phyloP scores from a whole-genome alignment of 2,888 invertebrate species.

The Cataglyphis altisquamis region DNA sequence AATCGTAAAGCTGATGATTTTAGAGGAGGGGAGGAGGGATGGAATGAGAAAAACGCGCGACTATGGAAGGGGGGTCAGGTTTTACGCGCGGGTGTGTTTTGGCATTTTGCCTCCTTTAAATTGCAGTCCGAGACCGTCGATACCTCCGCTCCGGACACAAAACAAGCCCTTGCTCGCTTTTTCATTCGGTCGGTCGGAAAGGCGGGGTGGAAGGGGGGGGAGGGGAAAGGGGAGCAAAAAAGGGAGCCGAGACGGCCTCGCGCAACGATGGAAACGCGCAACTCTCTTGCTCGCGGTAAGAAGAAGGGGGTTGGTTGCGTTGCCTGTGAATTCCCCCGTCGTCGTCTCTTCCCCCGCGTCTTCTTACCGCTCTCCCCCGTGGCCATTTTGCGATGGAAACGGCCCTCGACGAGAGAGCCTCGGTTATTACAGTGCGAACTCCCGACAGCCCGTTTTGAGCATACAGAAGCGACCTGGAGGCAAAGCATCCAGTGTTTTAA shows the following conservation, averaged over 20 bases:
- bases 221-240: conserved; percentile 33
- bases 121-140: conserved; percentile 65
- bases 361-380: conserved; percentile 54
- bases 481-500: not conserved
- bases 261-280: conserved; percentile 68
- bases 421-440: conserved; percentile 71
- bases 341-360: conserved; percentile 16
- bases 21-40: conserved; percentile 54
- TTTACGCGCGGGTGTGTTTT: conserved; percentile 63
- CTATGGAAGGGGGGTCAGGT: conserved; percentile 16
- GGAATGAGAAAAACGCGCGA: conserved; percentile 55
- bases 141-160: conserved; percentile 64
- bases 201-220: not conserved
- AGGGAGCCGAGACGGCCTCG: conserved; percentile 56
- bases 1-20: conserved; percentile 72
- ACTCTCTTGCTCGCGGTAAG: conserved; percentile 57
- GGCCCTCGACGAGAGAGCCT: conserved; percentile 57
- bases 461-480: conserved; percentile 61
- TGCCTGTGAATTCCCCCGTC: conserved; percentile 53
- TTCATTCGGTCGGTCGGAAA: conserved; percentile 59
- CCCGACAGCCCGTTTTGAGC: conserved; percentile 62
- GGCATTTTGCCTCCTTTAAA: conserved; percentile 74
- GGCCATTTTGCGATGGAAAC: conserved; percentile 72
- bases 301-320: conserved; percentile 48
- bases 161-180: conserved; percentile 67